These are phyloP conservation scores for Drosophila robusta DNA, from an alignment of 2,888 invertebrate genomes.

Conservation along the genomic window DNA sequence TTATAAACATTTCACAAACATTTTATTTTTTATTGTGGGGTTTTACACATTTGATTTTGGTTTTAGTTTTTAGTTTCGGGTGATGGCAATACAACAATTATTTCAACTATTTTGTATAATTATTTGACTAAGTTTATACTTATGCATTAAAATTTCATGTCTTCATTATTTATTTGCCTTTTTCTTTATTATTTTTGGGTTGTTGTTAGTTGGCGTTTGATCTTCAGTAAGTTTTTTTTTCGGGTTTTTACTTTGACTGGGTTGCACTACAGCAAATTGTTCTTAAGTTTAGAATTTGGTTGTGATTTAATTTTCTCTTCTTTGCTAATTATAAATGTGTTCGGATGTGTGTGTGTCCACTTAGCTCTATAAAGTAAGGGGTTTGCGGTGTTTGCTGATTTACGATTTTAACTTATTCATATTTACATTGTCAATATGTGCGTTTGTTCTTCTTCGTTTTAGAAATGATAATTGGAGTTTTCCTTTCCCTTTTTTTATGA, in stretches of 20 bases:
- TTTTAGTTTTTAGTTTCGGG: slow-evolving; percentile 45
- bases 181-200: slow-evolving; percentile 22
- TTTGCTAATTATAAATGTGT: slow-evolving; percentile 25
- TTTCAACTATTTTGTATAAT: slow-evolving; percentile 79
- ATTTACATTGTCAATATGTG: slow-evolving; percentile 53
- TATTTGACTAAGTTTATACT: slow-evolving; percentile 67
- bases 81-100: slow-evolving; percentile 76
- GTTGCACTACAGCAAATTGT: slow-evolving; percentile 54
- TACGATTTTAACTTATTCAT: slow-evolving; percentile 35
- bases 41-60: slow-evolving; percentile 64
- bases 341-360: slow-evolving; percentile 39
- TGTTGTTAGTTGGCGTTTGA: slow-evolving; percentile 50
- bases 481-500: slow-evolving; percentile 31
- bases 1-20: slow-evolving; percentile 79
- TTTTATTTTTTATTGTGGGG: slow-evolving; percentile 58
- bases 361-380: slow-evolving; percentile 78
- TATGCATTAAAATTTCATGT: slow-evolving; percentile 51
- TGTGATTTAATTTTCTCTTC: slow-evolving; percentile 23
- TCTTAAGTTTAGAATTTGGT: slow-evolving; percentile 29
- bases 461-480: slow-evolving; percentile 53
- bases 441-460: slow-evolving; percentile 37
- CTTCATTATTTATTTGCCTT: slow-evolving; percentile 21
- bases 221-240: slow-evolving; percentile 35
- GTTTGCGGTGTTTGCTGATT: slow-evolving; percentile 54
- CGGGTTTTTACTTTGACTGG: slow-evolving; percentile 25